Percentiles rank a stretch among this genome's conserved stretches.
These are phyloP conservation scores for Rhyacophila evoluta DNA, from an alignment of 2,888 invertebrate species.

Conservation along the genomic window DNA sequence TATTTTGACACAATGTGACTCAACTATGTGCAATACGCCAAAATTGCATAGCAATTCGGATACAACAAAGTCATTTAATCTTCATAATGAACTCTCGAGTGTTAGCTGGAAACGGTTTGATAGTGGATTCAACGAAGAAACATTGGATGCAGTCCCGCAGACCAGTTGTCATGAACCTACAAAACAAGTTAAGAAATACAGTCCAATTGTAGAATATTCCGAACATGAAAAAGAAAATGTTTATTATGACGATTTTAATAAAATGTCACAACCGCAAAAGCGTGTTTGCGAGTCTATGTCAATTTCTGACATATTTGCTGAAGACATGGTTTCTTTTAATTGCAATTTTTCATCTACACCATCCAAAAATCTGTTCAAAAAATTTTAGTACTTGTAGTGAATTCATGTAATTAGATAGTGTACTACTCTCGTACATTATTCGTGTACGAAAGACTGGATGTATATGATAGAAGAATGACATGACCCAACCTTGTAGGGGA, in stretches of 20 bases:
- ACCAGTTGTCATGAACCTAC: conserved; percentile 37
- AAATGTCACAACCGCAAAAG: conserved; percentile 59
- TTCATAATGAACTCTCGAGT: conserved; percentile 64
- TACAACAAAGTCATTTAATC: conserved; percentile 42
- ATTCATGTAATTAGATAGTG: too few species aligned
- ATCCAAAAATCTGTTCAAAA: conserved; percentile 62
- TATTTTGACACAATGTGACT: conserved; percentile 7
- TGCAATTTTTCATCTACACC: conserved; percentile 69
- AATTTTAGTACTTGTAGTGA: too few species aligned
- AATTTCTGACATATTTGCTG: conserved; percentile 66
- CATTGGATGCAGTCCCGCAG: conserved; percentile 60
- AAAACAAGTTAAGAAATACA: conserved; percentile 57
- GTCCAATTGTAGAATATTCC: conserved; percentile 59
- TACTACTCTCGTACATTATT: too few species aligned
- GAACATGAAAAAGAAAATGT: conserved; percentile 65
- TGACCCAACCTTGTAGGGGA: too few species aligned
- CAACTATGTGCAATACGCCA: conserved; percentile 45
- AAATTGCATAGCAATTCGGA: conserved; percentile 38
- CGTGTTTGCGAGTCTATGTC: conserved; percentile 64
- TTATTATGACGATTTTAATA: conserved; percentile 60
- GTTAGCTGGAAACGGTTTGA: conserved; percentile 67
- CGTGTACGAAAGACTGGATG: too few species aligned
- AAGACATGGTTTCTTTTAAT: conserved; percentile 62
- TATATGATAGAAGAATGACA: too few species aligned
- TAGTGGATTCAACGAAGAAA: conserved; percentile 68